Base-by-base conservation (phyloP, 2,113 vertebrate genomes). In the Clarias magur region DNA sequence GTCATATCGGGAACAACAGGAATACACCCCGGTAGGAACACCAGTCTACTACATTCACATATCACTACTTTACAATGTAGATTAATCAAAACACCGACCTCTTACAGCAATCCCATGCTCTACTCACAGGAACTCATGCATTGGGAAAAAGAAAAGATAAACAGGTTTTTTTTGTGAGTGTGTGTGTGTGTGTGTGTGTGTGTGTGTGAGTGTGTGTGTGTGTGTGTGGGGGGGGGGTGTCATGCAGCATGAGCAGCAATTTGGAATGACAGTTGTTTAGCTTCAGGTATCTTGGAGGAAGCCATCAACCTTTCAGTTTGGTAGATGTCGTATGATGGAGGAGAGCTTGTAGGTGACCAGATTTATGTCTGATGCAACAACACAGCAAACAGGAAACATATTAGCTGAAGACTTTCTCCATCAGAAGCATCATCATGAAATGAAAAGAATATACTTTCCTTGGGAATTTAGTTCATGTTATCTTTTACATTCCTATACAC, bases 351-450 rank as follows among this genome's bases (percentile, higher is more conserved):
- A 30, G 13, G 65, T 30, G 65, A 19, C 30, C 30, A 70, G 16
- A 68, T 70, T 70, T 70, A 73, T 73, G 70, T 73, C 70, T 73
- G 34, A 73, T 73, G 70, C 70, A 42, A 42, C 21, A 73, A 42
- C 19, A 73, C 38, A 48, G 68, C 34, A 73, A 73, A 73, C 42
- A 42, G 34, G 8, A 12, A 19, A 73, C 42, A 73, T 23, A 38
- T 12, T 23, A 73, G 7, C 38, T 73, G 9, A 73, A 73, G 34
- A 21, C 9, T 73, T 38, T 72, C 17, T 72, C 17, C 17, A 72
- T 42, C 16, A 25, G 42, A 76, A 19, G 21, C 13, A n/a, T 48
- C 48, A 75, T 75, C 38, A 48, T 9, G 19, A 11, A 12, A 75
- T 11, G 38, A 23, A 23, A 48, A 25, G 38, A 48, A 12, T 42